These are phyloP conservation scores for Huso huso DNA, from an alignment of 2,797 vertebrate genomes.

Conservation along the genomic window DNA sequence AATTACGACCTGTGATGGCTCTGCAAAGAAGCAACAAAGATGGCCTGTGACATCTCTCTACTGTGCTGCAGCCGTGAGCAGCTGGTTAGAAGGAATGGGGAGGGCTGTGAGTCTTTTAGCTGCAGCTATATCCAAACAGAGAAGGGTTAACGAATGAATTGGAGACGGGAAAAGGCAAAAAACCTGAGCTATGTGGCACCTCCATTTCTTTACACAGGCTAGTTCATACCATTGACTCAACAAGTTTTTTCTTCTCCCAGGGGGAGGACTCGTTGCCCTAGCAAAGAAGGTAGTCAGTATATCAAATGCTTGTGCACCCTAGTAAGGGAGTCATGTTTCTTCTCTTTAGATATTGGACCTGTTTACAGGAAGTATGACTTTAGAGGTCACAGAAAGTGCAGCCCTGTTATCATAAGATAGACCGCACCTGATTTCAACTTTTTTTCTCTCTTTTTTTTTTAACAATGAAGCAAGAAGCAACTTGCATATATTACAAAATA, in stretches of 20 bases:
- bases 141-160: constrained; percentile 8
- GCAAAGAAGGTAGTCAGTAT: too few species aligned
- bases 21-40: constrained; percentile 36
- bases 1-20: constrained; percentile 38
- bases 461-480: too few species aligned
- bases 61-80: constrained; percentile 55
- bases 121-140: constrained; percentile 45
- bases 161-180: constrained; percentile 21
- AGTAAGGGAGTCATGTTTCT: not conserved
- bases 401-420: constrained; percentile 45
- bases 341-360: constrained; percentile 24
- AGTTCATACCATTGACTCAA: too few species aligned
- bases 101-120: constrained; percentile 5
- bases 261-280: too few species aligned
- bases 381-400: constrained; percentile 60
- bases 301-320: not conserved
- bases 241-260: too few species aligned
- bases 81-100: constrained; percentile 23
- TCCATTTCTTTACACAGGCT: too few species aligned
- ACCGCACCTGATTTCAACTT: constrained; percentile 36
- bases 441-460: too few species aligned
- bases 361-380: constrained; percentile 48
- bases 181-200: constrained; percentile 18
- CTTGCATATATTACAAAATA: too few species aligned
- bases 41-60: constrained; percentile 59